Base-by-base conservation (phyloP, 2,888 invertebrate genomes). In the Dermolepida albohirtum region DNA sequence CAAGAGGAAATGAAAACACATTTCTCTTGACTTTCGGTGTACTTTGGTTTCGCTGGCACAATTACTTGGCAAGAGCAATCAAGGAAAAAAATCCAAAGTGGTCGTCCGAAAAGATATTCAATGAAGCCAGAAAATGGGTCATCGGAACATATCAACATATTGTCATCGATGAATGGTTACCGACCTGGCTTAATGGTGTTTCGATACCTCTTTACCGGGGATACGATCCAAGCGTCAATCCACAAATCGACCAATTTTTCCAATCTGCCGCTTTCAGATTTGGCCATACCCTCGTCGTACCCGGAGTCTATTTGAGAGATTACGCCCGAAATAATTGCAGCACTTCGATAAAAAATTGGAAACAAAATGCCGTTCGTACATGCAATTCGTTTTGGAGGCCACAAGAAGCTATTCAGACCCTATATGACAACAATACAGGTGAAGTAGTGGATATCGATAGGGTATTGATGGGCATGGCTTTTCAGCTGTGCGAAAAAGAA, bases 231-330 rank as follows among this genome's bases (percentile, higher is more conserved):
- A 82, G 81, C 66, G 78, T 86, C 41, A 85, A 89, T 78, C 88
- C 89, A 5, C 87, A 88, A 76, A 86, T 89, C 44, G 86, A 86
- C 66, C 87, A 88, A 71, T 86, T 88, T 72, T 89, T 89, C 73
- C 88, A 89, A 79, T 80, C 87, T 6, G 87, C 88, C 5, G 88
- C 88, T 2, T 88, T 88, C 83, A 80, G 88, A 71, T 88, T 87
- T 77, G 88, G 88, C 0, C 87, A 88, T 73, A 88, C 88, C 1
- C 77, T 88, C 40, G 87, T 88, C 6, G 84, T 87, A 14, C 84
- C 87, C 34, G 88, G 86, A 10, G 86, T 87, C 0, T 85, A 86
- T 72, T 74, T 86, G 47, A 72, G 85, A 50, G 82, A 85, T 71
- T 85, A 84, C 71, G 79, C 77, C 2, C 78, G 81, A 63, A 78